Evolutionary conservation across 2,797 vertebrate species (phyloP).

Genomic region (Helostoma temminkii): DNA sequence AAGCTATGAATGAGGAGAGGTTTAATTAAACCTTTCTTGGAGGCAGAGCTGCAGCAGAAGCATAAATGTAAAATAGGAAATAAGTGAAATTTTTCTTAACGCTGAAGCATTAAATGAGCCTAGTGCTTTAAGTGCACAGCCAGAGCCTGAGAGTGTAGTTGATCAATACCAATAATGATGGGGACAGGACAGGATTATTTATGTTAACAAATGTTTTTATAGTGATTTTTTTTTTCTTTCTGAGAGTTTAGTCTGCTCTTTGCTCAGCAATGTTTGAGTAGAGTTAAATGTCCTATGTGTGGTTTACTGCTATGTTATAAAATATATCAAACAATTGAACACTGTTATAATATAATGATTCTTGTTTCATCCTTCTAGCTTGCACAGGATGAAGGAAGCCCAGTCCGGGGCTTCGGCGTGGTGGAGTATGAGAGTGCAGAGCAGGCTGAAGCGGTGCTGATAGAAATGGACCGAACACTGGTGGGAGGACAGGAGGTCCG

Average conservation of each 20-base stretch:
- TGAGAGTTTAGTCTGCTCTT: too few species aligned
- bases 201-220: too few species aligned
- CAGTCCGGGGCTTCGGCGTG: constrained; percentile 90
- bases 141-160: background rate
- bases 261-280: too few species aligned
- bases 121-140: background rate
- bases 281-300: background rate
- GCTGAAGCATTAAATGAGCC: constrained; percentile 5
- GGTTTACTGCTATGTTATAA: background rate
- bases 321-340: too few species aligned
- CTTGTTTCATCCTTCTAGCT: constrained; percentile 80
- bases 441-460: constrained; percentile 90
- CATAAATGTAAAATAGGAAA: constrained; percentile 9
- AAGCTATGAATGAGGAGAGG: background rate
- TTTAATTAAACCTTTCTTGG: constrained; percentile 16
- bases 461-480: constrained; percentile 83
- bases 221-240: too few species aligned
- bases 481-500: constrained; percentile 89
- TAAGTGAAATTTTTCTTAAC: background rate
- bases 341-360: background rate
- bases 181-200: too few species aligned
- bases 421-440: constrained; percentile 92
- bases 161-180: constrained; percentile 8
- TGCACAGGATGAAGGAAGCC: constrained; percentile 93
- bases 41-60: background rate